These are phyloP conservation scores for Lacerta viridis DNA, from an alignment of 2,797 vertebrate species.

Conservation along the genomic window DNA sequence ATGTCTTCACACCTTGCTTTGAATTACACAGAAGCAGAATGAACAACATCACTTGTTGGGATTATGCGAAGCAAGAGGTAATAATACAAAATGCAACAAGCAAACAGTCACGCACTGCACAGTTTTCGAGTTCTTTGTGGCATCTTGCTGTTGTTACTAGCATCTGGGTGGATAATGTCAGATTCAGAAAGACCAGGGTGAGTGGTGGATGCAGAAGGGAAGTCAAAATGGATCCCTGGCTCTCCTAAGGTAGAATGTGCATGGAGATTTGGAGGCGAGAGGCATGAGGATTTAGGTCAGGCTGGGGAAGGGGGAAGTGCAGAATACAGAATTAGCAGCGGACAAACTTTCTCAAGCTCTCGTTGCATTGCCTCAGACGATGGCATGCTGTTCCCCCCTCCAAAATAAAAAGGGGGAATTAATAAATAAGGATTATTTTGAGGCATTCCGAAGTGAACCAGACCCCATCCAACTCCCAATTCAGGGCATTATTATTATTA, in stretches of 20 bases:
- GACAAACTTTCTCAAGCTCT: too few relatives aligned
- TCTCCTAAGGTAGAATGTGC: neutral
- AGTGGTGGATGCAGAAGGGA: neutral
- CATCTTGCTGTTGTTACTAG: neutral
- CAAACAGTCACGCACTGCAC: fast-evolving
- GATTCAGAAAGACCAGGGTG: neutral
- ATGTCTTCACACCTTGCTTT: conserved; percentile 55
- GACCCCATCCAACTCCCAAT: neutral
- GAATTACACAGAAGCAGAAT: conserved; percentile 54
- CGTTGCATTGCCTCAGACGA: neutral
- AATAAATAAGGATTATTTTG: neutral
- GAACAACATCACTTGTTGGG: conserved; percentile 30
- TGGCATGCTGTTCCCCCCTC: neutral
- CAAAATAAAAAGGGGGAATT: too few relatives aligned
- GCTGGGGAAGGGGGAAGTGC: neutral
- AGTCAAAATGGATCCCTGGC: neutral
- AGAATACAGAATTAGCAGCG: neutral
- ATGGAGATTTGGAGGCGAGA: neutral
- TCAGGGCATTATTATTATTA: neutral
- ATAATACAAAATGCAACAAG: conserved; percentile 10
- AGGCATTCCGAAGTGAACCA: neutral
- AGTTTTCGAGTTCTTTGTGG: conserved; percentile 11
- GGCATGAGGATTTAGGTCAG: neutral
- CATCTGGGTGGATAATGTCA: fast-evolving
- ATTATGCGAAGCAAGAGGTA: conserved; percentile 32